phyloP scores from a whole-genome alignment of 2,797 vertebrate species.

The Sebastes variabilis region DNA sequence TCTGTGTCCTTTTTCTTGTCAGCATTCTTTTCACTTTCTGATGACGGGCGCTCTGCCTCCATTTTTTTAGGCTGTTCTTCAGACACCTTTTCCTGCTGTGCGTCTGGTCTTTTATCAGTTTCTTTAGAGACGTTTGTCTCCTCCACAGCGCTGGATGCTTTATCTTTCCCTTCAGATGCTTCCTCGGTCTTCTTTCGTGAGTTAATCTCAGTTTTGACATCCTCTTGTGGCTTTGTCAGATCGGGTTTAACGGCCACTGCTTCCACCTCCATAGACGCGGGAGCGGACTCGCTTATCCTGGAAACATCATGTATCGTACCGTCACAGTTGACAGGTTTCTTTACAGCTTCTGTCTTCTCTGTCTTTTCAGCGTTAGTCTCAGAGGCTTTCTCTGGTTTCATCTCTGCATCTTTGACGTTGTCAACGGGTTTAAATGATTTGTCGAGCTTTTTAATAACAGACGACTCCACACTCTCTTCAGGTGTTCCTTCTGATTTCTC shows the following conservation, averaged over 20 bases:
- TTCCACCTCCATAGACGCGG: not conserved
- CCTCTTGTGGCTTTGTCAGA: constrained; percentile 29
- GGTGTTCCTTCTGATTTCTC: constrained; percentile 23
- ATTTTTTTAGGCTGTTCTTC: constrained; percentile 12
- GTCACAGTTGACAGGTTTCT: constrained; percentile 23
- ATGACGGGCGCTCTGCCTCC: not conserved
- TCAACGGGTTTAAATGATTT: not conserved
- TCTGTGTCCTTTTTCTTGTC: not conserved
- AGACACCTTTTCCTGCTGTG: constrained; percentile 6
- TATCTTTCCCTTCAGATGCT: constrained; percentile 10
- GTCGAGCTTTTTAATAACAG: constrained; percentile 9
- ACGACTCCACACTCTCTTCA: not conserved
- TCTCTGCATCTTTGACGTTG: constrained; percentile 6
- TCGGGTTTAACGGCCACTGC: constrained; percentile 5
- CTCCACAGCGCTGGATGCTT: constrained; percentile 6
- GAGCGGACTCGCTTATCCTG: not conserved
- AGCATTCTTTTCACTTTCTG: not conserved
- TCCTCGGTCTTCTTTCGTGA: constrained; percentile 4
- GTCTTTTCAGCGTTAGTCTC: not conserved
- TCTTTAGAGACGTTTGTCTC: not conserved
- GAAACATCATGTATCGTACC: not conserved
- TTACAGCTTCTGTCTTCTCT: not conserved
- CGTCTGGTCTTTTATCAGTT: not conserved
- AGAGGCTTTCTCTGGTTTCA: not conserved
- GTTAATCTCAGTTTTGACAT: not conserved